Base-by-base conservation (phyloP, 2,888 invertebrate species). In the Dicranocentrus wangi region DNA sequence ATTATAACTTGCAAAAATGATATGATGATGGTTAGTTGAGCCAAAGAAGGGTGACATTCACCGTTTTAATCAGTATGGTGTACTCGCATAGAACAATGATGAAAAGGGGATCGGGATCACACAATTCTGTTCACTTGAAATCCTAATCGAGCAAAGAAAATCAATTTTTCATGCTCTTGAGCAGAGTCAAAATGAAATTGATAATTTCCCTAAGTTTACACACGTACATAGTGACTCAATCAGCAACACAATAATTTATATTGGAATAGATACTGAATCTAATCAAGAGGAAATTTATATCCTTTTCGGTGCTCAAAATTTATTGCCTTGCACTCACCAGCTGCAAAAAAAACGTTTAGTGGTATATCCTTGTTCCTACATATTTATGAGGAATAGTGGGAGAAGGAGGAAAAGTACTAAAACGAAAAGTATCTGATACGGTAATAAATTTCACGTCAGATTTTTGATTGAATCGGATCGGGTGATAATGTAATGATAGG, bases 81-180 rank as follows among this genome's bases (percentile, higher is more conserved):
- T 32, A 32, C 32, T 32, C 32, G 3, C 3, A 7, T 32, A 32
- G 32, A 32, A 32, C 32, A 32, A 32, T 10, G 32, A 32, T 32
- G 32, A 42, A 42, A 53, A 63, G 63, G 28, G 63, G 32, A 63
- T 53, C 53, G 32, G n/a, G n/a, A n/a, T n/a, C n/a, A n/a, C n/a
- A n/a, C n/a, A 32, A 32, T 32, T n/a, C 58, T 61, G 43, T 58
- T 51, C 66, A 58, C 75, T 75, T 75, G 66, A 75, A 75, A 19
- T 75, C 66, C 65, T 75, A 75, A 75, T 75, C 75, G 66, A 75
- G 75, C 75, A 75, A 66, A 66, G 58, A 75, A 63, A 75, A 75
- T 75, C 75, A 75, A 75, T 75, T 75, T 58, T 55, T 66, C 66
- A 75, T 42, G 66, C 75, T 75, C 55, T 65, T 53, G 65, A 75